Conservation (phyloP, 1,140 invertebrate species). For the Drosophila dunni region DNA sequence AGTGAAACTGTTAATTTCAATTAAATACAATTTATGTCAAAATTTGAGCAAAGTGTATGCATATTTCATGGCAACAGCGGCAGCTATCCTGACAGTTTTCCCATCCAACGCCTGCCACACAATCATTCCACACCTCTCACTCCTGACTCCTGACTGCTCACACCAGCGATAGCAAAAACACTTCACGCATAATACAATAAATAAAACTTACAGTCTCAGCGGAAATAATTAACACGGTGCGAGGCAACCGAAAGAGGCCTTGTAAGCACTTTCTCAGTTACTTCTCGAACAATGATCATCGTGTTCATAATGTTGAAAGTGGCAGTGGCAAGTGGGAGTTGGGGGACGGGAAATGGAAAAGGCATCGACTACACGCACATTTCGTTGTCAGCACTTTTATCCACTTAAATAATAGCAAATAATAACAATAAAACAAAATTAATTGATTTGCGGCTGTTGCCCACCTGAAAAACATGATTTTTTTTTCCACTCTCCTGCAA, state of each 20-base stretch:
- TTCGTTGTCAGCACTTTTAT: slow-evolving; percentile 67
- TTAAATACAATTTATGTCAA: slow-evolving; percentile 71
- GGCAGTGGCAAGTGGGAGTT: not conserved
- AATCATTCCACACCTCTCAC: too few relatives aligned
- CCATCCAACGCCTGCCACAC: not conserved
- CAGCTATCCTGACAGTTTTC: slow-evolving; percentile 2
- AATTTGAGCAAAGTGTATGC: slow-evolving; percentile 63
- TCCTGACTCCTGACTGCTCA: not conserved
- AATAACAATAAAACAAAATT: slow-evolving; percentile 58
- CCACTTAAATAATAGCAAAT: slow-evolving; percentile 38
- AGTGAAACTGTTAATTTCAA: slow-evolving; percentile 65
- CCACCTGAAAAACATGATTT: slow-evolving; percentile 14
- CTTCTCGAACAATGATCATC: slow-evolving; percentile 25
- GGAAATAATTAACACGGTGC: slow-evolving; percentile 77
- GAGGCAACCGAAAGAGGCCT: slow-evolving; percentile 53
- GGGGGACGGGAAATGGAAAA: slow-evolving; percentile 11
- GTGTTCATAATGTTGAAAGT: slow-evolving; percentile 20
- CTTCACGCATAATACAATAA: slow-evolving; percentile 62
- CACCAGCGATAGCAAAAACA: slow-evolving; percentile 16
- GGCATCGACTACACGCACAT: slow-evolving; percentile 21
- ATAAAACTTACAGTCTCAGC: slow-evolving; percentile 58
- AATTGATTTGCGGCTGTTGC: slow-evolving; percentile 66
- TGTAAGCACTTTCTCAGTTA: slow-evolving; percentile 65
- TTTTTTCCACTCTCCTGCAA: slow-evolving; percentile 17
- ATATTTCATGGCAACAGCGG: slow-evolving; percentile 64